Evolutionary conservation across 2,888 invertebrate species (phyloP).

Genomic region (Dasypogon diadema): DNA sequence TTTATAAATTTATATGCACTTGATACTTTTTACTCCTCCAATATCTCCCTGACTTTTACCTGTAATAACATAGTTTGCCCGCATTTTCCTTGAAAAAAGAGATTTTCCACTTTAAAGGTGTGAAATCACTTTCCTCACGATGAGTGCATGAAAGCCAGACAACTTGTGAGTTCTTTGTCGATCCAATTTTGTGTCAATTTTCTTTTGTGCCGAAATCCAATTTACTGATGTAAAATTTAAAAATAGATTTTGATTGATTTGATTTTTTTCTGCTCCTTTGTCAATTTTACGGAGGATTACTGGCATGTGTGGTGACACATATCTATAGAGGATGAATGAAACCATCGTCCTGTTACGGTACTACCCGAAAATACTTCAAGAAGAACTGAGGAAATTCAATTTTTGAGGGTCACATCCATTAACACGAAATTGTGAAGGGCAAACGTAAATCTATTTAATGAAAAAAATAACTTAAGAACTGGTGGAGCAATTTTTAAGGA

Average conservation of each 20-base stretch:
- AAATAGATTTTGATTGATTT: constrained; percentile 66
- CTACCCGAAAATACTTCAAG: constrained; percentile 35
- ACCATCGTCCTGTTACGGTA: neutral
- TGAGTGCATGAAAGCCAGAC: constrained; percentile 3
- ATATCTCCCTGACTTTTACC: no score
- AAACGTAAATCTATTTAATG: constrained; percentile 26
- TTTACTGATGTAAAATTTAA: constrained; percentile 61
- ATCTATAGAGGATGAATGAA: neutral
- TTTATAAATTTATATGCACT: no score
- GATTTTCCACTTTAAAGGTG: constrained; percentile 13
- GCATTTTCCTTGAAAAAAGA: no score
- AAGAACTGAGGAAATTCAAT: constrained; percentile 35
- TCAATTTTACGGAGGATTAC: constrained; percentile 31
- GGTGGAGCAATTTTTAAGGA: constrained; percentile 6
- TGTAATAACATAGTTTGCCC: no score
- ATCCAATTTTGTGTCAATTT: constrained; percentile 52
- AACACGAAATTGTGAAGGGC: constrained; percentile 22
- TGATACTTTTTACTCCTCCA: no score
- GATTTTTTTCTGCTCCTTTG: constrained; percentile 59
- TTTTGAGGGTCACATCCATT: constrained; percentile 24
- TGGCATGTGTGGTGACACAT: constrained; percentile 24
- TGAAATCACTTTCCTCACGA: neutral
- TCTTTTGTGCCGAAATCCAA: constrained; percentile 60
- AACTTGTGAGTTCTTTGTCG: constrained; percentile 34
- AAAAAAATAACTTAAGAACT: constrained; percentile 17